Base-by-base conservation (phyloP, 2,888 invertebrate species). In the Gnatocerus cornutus region DNA sequence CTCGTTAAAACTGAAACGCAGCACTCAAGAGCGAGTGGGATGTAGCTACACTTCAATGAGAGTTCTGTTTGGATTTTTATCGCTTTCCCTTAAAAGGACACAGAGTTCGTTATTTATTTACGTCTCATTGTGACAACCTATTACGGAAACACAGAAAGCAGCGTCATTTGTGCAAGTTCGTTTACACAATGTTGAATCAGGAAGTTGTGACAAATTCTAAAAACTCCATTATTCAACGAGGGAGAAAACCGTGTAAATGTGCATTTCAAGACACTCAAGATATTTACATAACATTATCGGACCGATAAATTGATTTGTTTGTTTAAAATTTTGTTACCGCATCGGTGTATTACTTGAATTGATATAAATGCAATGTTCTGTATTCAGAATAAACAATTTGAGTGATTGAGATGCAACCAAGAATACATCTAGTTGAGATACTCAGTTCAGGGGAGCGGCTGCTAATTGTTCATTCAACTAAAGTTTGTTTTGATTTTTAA, bases 31-130 rank as follows among this genome's bases (percentile, higher is more conserved):
- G 16, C 16, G 21, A 46, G 16, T 16, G 16, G 21, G 46, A 50
- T n/a, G n/a, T n/a, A n/a, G n/a, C n/a, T n/a, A n/a, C n/a, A 29
- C 10, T 16, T 16, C 21, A 59, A 41, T 33, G 30, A 33, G 21
- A 21, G n/a, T 41, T 55, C 27, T 55, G 53, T 64, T 64, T 64
- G 55, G 14, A 64, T 37, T 64, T 63, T 64, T 64, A 64, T 64
- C 53, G 13, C 55, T 12, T 10, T 29, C 29, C 63, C 64, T 45
- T 55, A 21, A 43, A 64, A 12, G 52, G 52, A 33, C n/a, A 33
- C 33, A n/a, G 5, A 12, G 41, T 41, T 14, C 21, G 37, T 43
- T 43, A 30, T 62, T 64, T 55, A 33, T 55, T 64, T 64, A 43
- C 10, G 14, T 29, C 21, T 61, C 41, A 29, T 7, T 27, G 14